Evolutionary conservation across 2,888 invertebrate species (phyloP).

Genomic region (Toxonevra muliebris): DNA sequence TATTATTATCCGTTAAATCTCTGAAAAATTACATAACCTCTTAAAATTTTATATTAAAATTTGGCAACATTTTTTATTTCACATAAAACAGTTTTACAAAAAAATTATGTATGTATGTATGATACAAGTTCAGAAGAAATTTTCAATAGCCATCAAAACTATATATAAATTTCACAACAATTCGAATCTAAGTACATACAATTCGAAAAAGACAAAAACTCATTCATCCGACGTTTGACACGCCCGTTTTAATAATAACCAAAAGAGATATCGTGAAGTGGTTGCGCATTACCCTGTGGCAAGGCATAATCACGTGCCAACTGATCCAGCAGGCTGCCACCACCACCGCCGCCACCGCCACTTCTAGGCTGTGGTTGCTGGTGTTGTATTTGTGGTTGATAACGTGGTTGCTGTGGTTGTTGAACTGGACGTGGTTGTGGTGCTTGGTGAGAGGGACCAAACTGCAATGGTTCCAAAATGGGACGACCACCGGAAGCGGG

Average conservation of each 20-base stretch:
- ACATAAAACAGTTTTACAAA: not conserved
- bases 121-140: no score
- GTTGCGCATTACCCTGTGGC: constrained; percentile 74
- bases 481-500: constrained; percentile 60
- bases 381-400: constrained; percentile 45
- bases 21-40: no score
- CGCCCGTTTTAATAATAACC: constrained; percentile 73
- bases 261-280: constrained; percentile 84
- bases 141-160: no score
- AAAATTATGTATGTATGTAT: no score
- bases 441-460: constrained; percentile 45
- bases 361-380: constrained; percentile 43
- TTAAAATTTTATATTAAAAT: no score
- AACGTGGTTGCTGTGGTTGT: constrained; percentile 47
- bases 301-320: constrained; percentile 82
- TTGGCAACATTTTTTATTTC: not conserved
- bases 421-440: constrained; percentile 51
- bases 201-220: constrained; percentile 7
- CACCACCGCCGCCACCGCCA: constrained; percentile 60
- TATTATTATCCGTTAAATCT: no score
- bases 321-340: constrained; percentile 77
- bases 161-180: no score
- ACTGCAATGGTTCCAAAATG: constrained; percentile 53
- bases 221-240: not conserved
- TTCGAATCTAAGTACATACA: constrained; percentile 4